Conservation (phyloP, 2,888 invertebrate species). For the Tachina fera region DNA sequence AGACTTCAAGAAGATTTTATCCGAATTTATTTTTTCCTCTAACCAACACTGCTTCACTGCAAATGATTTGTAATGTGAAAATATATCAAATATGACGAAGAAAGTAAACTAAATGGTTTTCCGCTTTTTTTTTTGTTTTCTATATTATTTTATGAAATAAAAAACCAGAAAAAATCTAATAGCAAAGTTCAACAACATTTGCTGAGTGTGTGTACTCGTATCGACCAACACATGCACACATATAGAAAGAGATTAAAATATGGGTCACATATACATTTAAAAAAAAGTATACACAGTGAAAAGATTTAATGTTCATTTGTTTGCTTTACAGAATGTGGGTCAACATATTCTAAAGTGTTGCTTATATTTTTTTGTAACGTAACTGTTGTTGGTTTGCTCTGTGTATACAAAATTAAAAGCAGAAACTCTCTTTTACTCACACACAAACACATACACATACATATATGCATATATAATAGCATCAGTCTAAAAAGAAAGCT, state of each 20-base stretch:
- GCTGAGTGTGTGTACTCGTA: constrained; percentile 27
- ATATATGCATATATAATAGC: neutral
- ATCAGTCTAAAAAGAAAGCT: constrained; percentile 13
- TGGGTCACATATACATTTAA: constrained; percentile 47
- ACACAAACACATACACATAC: constrained; percentile 11
- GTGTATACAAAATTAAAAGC: constrained; percentile 43
- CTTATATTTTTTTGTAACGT: neutral
- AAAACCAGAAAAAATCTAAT: constrained; percentile 17
- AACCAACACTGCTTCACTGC: constrained; percentile 6
- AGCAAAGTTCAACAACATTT: constrained; percentile 68
- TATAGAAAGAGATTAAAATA: constrained; percentile 21
- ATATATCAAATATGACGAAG: constrained; percentile 23
- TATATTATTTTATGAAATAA: neutral
- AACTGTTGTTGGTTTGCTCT: neutral
- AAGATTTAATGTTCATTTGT: constrained; percentile 70
- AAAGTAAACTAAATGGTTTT: constrained; percentile 45
- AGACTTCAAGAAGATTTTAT: neutral
- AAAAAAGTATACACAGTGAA: constrained; percentile 38
- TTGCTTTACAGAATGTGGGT: constrained; percentile 70
- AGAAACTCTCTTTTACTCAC: constrained; percentile 26
- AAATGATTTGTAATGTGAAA: constrained; percentile 17
- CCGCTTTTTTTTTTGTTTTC: constrained; percentile 26
- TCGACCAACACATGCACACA: constrained; percentile 19
- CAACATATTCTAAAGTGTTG: constrained; percentile 68
- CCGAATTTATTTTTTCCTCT: neutral